Evolutionary conservation across 2,888 invertebrate species (phyloP).

Genomic region (Schrankia costaestrigalis): DNA sequence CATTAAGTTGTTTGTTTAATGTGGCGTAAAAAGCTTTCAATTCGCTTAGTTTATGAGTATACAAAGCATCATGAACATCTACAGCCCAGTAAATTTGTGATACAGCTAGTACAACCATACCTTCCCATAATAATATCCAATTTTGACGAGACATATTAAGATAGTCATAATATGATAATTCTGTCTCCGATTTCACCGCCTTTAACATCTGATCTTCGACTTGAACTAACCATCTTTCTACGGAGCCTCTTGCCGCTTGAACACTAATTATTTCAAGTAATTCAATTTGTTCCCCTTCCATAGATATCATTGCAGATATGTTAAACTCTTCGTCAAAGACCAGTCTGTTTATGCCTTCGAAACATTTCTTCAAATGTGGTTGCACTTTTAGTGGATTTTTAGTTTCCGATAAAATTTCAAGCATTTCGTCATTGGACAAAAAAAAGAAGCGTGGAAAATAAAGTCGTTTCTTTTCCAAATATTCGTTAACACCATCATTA

Average conservation of each 20-base stretch:
- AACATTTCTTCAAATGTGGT: slow-evolving; percentile 93
- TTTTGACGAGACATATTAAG: slow-evolving; percentile 77
- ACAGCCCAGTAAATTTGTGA: slow-evolving; percentile 92
- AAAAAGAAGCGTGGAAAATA: slow-evolving; percentile 95
- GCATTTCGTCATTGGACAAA: slow-evolving; percentile 93
- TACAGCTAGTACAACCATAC: slow-evolving; percentile 89
- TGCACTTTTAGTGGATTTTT: slow-evolving; percentile 92
- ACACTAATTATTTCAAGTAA: slow-evolving; percentile 84
- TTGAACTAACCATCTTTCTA: slow-evolving; percentile 92
- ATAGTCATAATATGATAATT: slow-evolving; percentile 84
- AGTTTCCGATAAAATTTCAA: slow-evolving; percentile 94
- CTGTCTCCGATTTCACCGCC: slow-evolving; percentile 85
- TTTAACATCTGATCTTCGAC: slow-evolving; percentile 91
- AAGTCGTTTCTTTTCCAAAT: slow-evolving; percentile 90
- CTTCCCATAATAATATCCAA: slow-evolving; percentile 90
- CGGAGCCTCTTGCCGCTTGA: slow-evolving; percentile 87
- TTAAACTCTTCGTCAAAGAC: slow-evolving; percentile 86
- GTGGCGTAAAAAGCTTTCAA: slow-evolving; percentile 78
- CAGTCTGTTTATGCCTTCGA: slow-evolving; percentile 90
- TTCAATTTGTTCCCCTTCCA: slow-evolving; percentile 86
- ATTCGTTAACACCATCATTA: slow-evolving; percentile 90
- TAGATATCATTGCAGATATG: slow-evolving; percentile 89
- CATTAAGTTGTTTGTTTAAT: slow-evolving; percentile 83
- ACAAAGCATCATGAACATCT: slow-evolving; percentile 86
- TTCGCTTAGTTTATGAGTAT: slow-evolving; percentile 77